A percentile compares a stretch with the other conserved stretches of the same genome.
Evolutionary conservation across 2,113 vertebrate species (phyloP).

Genomic region (Centropus bengalensis): DNA sequence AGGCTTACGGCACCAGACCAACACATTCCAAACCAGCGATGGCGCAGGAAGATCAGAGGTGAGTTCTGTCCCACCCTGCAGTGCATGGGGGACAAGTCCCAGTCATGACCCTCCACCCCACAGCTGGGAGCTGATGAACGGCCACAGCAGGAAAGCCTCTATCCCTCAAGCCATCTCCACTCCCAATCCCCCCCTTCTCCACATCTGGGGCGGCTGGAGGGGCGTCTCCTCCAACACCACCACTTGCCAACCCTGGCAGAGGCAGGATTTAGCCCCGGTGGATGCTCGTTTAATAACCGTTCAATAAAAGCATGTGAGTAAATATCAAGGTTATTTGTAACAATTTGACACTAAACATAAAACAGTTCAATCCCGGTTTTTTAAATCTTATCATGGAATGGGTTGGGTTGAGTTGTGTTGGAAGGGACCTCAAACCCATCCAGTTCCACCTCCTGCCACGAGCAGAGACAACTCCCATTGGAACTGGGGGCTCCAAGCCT

Average conservation of each 20-base stretch:
- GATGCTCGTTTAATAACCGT: neutral
- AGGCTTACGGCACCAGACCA: neutral
- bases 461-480: too few relatives aligned
- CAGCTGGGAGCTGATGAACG: neutral
- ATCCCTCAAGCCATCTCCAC: fast-evolving
- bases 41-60: neutral
- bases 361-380: neutral
- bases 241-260: neutral
- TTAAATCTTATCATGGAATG: neutral
- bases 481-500: too few relatives aligned
- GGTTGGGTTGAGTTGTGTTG: too few relatives aligned
- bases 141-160: neutral
- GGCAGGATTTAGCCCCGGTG: neutral
- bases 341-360: neutral
- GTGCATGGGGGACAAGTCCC: neutral
- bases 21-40: fast-evolving
- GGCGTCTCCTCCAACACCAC: fast-evolving
- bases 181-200: fast-evolving
- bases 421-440: too few relatives aligned
- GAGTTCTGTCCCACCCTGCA: neutral
- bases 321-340: neutral
- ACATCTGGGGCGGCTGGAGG: fast-evolving
- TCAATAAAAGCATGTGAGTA: neutral
- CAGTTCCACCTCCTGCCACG: too few relatives aligned
- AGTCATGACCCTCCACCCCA: fast-evolving